phyloP scores from a whole-genome alignment of 2,113 vertebrate genomes.

The Herpetotheres cachinnans region DNA sequence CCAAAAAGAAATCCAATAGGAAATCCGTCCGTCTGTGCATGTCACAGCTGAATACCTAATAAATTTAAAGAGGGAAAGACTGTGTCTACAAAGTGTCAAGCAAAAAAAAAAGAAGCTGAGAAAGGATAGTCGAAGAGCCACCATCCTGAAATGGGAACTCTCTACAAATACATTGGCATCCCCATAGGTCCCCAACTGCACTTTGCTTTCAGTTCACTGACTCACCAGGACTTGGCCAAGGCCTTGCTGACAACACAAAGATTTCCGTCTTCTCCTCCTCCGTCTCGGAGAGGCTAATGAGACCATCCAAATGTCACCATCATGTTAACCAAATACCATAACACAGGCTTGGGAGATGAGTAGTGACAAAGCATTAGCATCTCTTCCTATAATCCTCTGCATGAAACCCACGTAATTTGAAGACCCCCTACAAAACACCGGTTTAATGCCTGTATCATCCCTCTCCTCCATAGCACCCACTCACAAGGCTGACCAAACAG shows the following conservation, averaged over 20 bases:
- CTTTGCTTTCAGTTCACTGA: neutral
- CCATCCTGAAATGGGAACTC: neutral
- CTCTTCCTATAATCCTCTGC: neutral
- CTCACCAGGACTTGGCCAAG: neutral
- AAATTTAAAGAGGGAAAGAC: neutral
- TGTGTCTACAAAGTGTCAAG: neutral
- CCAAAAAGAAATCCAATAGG: constrained; percentile 31
- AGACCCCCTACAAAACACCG: neutral
- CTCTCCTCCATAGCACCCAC: neutral
- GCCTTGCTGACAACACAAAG: neutral
- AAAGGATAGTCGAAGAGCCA: neutral
- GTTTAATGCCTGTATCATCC: neutral
- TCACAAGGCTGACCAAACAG: neutral
- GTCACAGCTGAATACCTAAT: neutral
- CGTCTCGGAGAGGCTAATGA: neutral
- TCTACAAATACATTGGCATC: neutral
- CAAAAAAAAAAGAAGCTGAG: neutral
- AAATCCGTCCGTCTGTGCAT: neutral
- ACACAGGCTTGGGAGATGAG: neutral
- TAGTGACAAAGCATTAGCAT: neutral
- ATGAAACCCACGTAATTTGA: neutral
- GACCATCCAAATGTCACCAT: neutral
- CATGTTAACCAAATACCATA: neutral
- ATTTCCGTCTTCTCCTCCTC: neutral
- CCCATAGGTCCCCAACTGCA: neutral